phyloP scores from a whole-genome alignment of 2,888 invertebrate genomes.

The Chrysolina oricalcia region DNA sequence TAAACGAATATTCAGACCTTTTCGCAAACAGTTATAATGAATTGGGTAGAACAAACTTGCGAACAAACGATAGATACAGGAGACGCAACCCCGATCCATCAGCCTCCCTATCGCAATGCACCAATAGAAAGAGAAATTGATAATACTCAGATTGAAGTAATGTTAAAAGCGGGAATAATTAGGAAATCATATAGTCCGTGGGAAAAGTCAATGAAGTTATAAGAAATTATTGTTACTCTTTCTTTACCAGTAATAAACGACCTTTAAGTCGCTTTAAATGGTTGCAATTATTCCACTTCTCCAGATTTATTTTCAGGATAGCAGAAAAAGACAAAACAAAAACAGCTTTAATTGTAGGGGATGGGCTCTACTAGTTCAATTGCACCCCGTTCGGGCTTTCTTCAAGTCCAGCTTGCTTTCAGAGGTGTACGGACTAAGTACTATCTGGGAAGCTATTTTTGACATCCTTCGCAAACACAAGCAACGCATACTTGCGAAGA shows the following conservation, averaged over 20 bases:
- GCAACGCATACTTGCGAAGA: conserved; percentile 23
- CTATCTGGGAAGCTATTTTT: too few species aligned
- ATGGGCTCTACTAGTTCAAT: conserved; percentile 14
- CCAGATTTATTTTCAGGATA: not conserved
- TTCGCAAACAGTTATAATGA: conserved; percentile 19
- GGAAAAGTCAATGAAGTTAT: not conserved
- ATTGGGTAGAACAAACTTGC: not conserved
- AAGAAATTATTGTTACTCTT: conserved; percentile 1
- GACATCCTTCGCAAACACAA: conserved; percentile 27
- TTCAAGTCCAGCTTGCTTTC: not conserved
- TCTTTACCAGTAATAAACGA: conserved; percentile 14
- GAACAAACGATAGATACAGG: not conserved
- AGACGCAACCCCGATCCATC: too few species aligned
- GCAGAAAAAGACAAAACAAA: not conserved
- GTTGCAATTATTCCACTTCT: not conserved
- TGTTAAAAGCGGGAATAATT: too few species aligned
- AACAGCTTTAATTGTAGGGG: conserved; percentile 1
- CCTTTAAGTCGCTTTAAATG: not conserved
- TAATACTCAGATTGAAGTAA: too few species aligned
- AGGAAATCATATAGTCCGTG: conserved; percentile 13
- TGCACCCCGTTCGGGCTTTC: not conserved
- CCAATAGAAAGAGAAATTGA: not conserved
- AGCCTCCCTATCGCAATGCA: not conserved
- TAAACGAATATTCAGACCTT: conserved; percentile 7
- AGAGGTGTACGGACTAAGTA: conserved; percentile 16